Base-by-base conservation (phyloP, 2,888 invertebrate genomes). In the Caenorhabditis sp. region DNA sequence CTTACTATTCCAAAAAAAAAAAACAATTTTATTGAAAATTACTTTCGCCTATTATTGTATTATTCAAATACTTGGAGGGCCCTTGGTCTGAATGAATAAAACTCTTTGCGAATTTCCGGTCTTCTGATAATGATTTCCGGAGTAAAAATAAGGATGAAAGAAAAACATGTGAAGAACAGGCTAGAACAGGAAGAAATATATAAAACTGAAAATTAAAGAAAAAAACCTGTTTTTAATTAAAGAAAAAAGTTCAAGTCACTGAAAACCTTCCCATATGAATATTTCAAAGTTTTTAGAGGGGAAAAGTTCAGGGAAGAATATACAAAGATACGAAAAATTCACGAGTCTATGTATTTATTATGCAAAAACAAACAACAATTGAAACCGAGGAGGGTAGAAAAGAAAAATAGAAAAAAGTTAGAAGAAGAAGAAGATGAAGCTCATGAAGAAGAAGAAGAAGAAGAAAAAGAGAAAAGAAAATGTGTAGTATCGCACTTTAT, bases 311-410 rank as follows among this genome's bases (percentile, higher is more conserved):
- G 58, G 49, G 38, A 59, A 53, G 49, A 62, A 60, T 61, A 54
- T 57, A 52, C 53, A 65, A 52, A 62, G 56, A 60, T 64, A 62
- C 43, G 43, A 43, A 43, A 43, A 17, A 43, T 43, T 43, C 43
- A 43, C 43, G 43, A 43, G 43, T 43, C 43, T 43, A 10, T 43
- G 53, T 53, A 53, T 53, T 53, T 21, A 53, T 59, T 59, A 59
- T 63, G 68, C 70, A 70, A 70, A 68, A 70, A 70, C 70, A 70
- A 70, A 70, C 70, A 70, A 70, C 70, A 66, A 66, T 70, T 58
- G 59, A 59, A 59, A 43, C 8, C 38, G 66, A 73, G 57, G 58
- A 56, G 62, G 52, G 36, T 23, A 8, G 21, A 20, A 53, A 21
- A 53, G 53, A 53, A 53, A 53, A 21, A 53, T 8, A 53, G 53